Evolutionary conservation across 2,797 vertebrate genomes (phyloP).

Genomic region (Esox lucius): DNA sequence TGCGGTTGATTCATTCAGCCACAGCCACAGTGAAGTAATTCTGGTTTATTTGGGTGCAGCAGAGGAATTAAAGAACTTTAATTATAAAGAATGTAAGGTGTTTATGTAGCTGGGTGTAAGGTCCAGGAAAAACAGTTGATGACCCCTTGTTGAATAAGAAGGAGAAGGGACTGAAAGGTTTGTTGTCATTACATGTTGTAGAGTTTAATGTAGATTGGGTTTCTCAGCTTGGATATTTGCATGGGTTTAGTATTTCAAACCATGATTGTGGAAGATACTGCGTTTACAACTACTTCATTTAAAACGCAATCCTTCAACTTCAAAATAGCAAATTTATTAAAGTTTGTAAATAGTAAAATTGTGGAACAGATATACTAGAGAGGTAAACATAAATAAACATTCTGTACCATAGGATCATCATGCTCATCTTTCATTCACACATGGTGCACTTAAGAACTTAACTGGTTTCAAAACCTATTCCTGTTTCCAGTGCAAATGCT

Average conservation of each 20-base stretch:
- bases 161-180: not conserved
- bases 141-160: slow-evolving; percentile 1
- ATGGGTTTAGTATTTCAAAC: not conserved
- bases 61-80: too few species aligned
- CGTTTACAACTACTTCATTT: not conserved
- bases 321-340: slow-evolving; percentile 53
- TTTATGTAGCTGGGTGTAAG: slow-evolving; percentile 1
- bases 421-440: slow-evolving; percentile 54
- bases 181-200: not conserved
- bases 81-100: slow-evolving; percentile 40
- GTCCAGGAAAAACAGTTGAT: not conserved
- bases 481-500: slow-evolving; percentile 60
- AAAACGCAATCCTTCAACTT: slow-evolving; percentile 24
- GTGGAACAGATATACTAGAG: slow-evolving; percentile 45
- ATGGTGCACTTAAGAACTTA: slow-evolving; percentile 14
- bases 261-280: not conserved
- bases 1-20: too few species aligned
- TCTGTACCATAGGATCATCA: slow-evolving; percentile 28
- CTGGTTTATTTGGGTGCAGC: too few species aligned
- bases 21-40: too few species aligned
- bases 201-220: not conserved
- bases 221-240: not conserved
- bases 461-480: slow-evolving; percentile 38
- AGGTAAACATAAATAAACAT: slow-evolving; percentile 37
- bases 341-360: slow-evolving; percentile 48